Conservation (phyloP, 2,888 invertebrate species). For the Helicoverpa assulta region DNA sequence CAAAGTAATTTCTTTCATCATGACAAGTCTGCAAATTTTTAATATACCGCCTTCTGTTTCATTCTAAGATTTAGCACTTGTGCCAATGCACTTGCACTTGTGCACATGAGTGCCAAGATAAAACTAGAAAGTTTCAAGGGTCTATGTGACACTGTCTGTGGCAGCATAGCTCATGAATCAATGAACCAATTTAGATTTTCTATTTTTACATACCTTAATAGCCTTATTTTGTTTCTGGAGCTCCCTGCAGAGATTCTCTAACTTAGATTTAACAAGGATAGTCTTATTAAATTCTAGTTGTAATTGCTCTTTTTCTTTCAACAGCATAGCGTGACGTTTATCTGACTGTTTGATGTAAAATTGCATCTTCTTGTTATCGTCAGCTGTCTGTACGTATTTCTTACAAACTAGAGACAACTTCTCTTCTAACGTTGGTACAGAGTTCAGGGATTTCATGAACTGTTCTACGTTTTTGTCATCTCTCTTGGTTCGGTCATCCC, state of each 20-base stretch:
- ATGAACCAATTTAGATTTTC: no score
- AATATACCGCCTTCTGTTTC: no score
- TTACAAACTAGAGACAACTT: conserved; percentile 93
- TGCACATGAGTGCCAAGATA: no score
- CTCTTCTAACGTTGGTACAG: conserved; percentile 91
- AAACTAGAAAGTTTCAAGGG: no score
- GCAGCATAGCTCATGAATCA: no score
- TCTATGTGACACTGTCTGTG: no score
- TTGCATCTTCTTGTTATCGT: conserved; percentile 92
- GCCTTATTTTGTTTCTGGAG: conserved; percentile 97
- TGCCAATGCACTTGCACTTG: no score
- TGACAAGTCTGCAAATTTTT: no score
- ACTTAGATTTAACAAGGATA: conserved; percentile 94
- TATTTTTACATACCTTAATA: conserved; percentile 92
- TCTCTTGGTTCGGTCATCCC: conserved; percentile 81
- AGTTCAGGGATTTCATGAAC: conserved; percentile 91
- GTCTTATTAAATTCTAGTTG: conserved; percentile 96
- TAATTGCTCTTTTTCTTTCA: conserved; percentile 95
- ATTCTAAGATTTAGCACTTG: no score
- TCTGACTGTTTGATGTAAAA: conserved; percentile 91
- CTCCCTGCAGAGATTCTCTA: conserved; percentile 97
- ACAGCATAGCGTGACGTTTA: conserved; percentile 89
- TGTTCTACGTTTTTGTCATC: conserved; percentile 92
- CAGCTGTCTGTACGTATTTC: conserved; percentile 94
- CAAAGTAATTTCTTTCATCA: background rate